These are phyloP conservation scores for Belonocnema kinseyi DNA, from an alignment of 1,140 invertebrate species.

Conservation along the genomic window DNA sequence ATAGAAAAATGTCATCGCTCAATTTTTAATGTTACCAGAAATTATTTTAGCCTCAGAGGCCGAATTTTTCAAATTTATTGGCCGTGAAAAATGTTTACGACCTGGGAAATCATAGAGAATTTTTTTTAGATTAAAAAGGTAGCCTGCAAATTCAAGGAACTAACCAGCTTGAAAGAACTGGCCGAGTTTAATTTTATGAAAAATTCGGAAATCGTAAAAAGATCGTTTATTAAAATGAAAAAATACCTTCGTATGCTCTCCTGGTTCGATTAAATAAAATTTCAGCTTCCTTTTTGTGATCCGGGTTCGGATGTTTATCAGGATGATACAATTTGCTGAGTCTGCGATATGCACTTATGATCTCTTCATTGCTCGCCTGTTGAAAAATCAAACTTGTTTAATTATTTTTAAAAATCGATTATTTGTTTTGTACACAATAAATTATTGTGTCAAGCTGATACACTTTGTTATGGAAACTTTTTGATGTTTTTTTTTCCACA, in stretches of 20 bases:
- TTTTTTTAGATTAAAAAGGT: too few relatives aligned
- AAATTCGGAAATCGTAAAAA: too few relatives aligned
- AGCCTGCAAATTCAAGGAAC: too few relatives aligned
- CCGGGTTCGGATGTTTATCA: slow-evolving; percentile 91
- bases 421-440: background rate
- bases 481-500: slow-evolving; percentile 8
- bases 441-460: background rate
- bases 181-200: too few relatives aligned
- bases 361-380: slow-evolving; percentile 92
- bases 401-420: slow-evolving; percentile 41
- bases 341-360: slow-evolving; percentile 92
- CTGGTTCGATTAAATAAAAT: slow-evolving; percentile 94
- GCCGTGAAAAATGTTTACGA: too few relatives aligned
- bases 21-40: too few relatives aligned
- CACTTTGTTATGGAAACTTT: background rate
- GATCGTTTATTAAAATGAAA: background rate
- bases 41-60: too few relatives aligned
- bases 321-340: slow-evolving; percentile 95
- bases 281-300: slow-evolving; percentile 91
- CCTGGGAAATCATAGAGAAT: too few relatives aligned
- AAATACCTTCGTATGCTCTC: slow-evolving; percentile 92
- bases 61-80: too few relatives aligned
- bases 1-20: too few relatives aligned
- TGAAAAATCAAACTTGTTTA: slow-evolving; percentile 53
- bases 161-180: too few relatives aligned